Evolutionary conservation across 1,140 invertebrate genomes (phyloP).

Genomic region (Archegozetes longisetosus): DNA sequence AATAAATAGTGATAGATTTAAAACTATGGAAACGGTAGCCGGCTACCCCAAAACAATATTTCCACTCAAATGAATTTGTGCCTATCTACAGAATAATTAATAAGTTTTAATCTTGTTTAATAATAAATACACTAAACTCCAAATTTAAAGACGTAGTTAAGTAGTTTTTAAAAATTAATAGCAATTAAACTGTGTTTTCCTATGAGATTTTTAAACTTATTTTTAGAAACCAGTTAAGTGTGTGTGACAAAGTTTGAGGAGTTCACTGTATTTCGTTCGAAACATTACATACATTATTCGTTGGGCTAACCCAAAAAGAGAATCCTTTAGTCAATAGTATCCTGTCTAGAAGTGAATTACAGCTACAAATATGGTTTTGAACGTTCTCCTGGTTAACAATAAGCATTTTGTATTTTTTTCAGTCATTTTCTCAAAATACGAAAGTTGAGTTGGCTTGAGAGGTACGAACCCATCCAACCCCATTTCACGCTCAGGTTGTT

Average conservation of each 20-base stretch:
- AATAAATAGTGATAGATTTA: conserved; percentile 48
- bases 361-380: conserved; percentile 82
- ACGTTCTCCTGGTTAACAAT: conserved; percentile 53
- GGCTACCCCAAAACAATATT: conserved; percentile 81
- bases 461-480: conserved; percentile 87
- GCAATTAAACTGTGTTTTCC: too few relatives aligned
- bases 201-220: too few relatives aligned
- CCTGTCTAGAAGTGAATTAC: conserved; percentile 67
- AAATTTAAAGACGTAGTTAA: too few relatives aligned
- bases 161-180: too few relatives aligned
- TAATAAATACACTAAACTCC: too few relatives aligned
- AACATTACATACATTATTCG: conserved; percentile 73
- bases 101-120: too few relatives aligned
- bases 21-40: conserved; percentile 44
- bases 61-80: conserved; percentile 90
- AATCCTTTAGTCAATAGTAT: conserved; percentile 71
- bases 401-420: conserved; percentile 83
- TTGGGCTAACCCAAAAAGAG: conserved; percentile 78
- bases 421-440: conserved; percentile 75
- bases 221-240: too few relatives aligned
- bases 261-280: too few relatives aligned
- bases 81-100: too few relatives aligned
- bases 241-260: too few relatives aligned
- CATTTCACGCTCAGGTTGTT: conserved; percentile 68
- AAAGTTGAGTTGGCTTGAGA: conserved; percentile 52